Base-by-base conservation (phyloP, 2,113 vertebrate species). In the Poicephalus gulielmi region DNA sequence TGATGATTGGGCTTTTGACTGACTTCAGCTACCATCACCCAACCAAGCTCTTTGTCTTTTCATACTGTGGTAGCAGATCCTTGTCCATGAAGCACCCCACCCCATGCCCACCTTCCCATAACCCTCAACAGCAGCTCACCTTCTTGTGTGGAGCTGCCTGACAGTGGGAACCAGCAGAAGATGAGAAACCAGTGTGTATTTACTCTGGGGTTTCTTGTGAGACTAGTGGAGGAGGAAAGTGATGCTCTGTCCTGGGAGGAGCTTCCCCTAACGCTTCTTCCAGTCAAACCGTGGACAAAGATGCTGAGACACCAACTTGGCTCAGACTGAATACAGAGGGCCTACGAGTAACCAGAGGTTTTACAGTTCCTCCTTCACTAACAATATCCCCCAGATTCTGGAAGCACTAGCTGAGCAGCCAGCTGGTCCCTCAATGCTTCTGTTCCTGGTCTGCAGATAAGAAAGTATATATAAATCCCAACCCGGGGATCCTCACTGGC, bases 401-500 rank as follows among this genome's bases (percentile, higher is more conserved):
- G 55, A 79, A 91, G 82, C 1, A 1, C 39, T 69, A 57, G 70
- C 63, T 82, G 59, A 81, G 41, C 75, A 52, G 67, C 41, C 90
- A 85, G 90, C 90, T 96, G 87, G 78, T 93, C 67, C 71, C 59
- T 80, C 85, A 85, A 2, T 57, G 50, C 90, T 93, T 79, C 88
- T 96, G 82, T 70, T 93, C 83, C 90, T 85, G 24, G 0, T 76
- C 44, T 49, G 49, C 82, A 88, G 63, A 92, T 69, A 93, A 79
- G n/a, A 23, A 85, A 55, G 69, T 74, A 64, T 84, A 84, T 63
- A 64, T 75, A 92, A 82, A 67, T 49, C n/a, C 41, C 7, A 3
- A 31, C 41, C 28, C 50, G 68, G 57, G 44, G 28, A 62, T 75
- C 31, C 49, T 75, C 59, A 49, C 69, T 82, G n/a, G 27, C 19